Conservation (phyloP, 2,797 vertebrate genomes). For the Falco peregrinus region DNA sequence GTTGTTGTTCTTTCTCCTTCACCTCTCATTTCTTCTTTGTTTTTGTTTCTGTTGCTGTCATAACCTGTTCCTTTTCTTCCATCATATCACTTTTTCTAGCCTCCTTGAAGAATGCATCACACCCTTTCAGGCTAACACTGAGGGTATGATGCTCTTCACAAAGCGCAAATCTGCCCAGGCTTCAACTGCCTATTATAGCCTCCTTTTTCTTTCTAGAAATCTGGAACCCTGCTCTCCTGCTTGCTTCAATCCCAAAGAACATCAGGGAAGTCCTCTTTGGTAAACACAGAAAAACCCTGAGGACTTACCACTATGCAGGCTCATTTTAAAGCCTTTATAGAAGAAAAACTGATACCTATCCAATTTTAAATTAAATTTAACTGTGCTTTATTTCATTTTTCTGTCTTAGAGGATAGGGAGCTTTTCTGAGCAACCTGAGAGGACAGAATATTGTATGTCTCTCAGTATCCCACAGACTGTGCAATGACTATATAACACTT, state of each 20-base stretch:
- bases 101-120: background rate
- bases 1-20: background rate
- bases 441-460: background rate
- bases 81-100: background rate
- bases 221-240: background rate
- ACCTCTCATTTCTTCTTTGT: background rate
- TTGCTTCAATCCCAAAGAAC: background rate
- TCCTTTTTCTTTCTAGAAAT: background rate
- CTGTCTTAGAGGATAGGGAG: background rate
- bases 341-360: background rate
- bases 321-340: background rate
- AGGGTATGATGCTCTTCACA: background rate
- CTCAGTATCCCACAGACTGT: background rate
- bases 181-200: background rate
- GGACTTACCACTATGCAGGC: background rate
- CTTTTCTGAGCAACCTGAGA: constrained; percentile 10
- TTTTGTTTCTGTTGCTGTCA: background rate
- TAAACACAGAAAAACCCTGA: background rate
- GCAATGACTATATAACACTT: background rate
- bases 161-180: background rate
- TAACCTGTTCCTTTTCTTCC: background rate
- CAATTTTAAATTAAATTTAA: constrained; percentile 12
- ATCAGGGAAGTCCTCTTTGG: background rate
- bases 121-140: background rate
- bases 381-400: constrained; percentile 30